phyloP scores from a whole-genome alignment of 2,797 vertebrate genomes.

The Rhinogobio ventralis region DNA sequence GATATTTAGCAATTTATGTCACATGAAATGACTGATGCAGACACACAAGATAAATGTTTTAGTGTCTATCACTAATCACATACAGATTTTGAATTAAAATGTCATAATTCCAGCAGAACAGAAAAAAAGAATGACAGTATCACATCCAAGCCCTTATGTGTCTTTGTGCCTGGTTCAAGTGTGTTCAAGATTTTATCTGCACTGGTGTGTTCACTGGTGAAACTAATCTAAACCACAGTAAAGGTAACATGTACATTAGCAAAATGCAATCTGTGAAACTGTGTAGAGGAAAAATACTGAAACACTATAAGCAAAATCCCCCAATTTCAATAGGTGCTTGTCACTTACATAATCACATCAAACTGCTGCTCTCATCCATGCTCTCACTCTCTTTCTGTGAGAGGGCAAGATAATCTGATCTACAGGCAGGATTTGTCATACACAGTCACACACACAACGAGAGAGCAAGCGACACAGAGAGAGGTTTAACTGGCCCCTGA shows the following conservation, averaged over 20 bases:
- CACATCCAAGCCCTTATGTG: neutral
- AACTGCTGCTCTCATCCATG: slow-evolving; percentile 44
- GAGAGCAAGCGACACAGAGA: slow-evolving; percentile 42
- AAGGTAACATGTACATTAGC: neutral
- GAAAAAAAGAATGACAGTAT: neutral
- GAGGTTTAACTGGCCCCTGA: slow-evolving; percentile 55
- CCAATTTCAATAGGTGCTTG: slow-evolving; percentile 71
- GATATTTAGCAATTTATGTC: neutral
- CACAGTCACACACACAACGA: neutral
- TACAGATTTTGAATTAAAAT: neutral
- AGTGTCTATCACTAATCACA: neutral
- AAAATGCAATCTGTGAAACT: neutral
- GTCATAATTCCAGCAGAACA: neutral
- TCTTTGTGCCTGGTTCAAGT: neutral
- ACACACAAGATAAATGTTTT: neutral
- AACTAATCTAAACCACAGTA: slow-evolving; percentile 4
- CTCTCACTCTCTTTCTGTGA: slow-evolving; percentile 59
- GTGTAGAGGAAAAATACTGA: neutral
- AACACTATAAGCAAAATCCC: slow-evolving; percentile 55
- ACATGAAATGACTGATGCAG: neutral
- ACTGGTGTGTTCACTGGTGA: neutral
- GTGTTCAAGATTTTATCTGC: neutral
- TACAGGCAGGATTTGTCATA: slow-evolving; percentile 74
- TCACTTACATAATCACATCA: slow-evolving; percentile 79
- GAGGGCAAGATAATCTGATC: slow-evolving; percentile 76